Conservation (phyloP, 2,888 invertebrate genomes). For the Opisthograptis luteolata region DNA sequence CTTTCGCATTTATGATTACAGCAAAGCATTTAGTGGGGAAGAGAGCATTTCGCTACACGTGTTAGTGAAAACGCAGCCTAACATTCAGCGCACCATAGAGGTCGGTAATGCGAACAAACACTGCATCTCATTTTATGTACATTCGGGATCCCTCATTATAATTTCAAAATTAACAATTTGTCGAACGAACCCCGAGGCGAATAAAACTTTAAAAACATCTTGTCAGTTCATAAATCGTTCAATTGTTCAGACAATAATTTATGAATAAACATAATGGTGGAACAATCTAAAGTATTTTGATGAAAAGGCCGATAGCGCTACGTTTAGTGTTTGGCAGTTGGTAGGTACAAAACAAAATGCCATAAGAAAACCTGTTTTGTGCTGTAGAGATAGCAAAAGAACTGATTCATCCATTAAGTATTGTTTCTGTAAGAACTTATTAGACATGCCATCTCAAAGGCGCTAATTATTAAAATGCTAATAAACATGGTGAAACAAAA, state of each 20-base stretch:
- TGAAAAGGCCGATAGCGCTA: constrained; percentile 63
- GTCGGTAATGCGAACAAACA: constrained; percentile 10
- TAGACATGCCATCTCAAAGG: no score
- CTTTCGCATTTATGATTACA: no score
- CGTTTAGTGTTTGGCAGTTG: constrained; percentile 56
- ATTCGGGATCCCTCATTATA: constrained; percentile 41
- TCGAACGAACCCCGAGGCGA: constrained; percentile 47
- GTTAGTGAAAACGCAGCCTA: neutral
- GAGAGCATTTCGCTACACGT: no score
- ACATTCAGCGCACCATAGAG: no score
- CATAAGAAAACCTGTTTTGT: constrained; percentile 60
- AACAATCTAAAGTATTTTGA: constrained; percentile 69
- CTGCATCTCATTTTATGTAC: constrained; percentile 4
- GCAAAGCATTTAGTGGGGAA: no score
- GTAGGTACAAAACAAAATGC: constrained; percentile 60
- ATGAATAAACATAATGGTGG: constrained; percentile 50
- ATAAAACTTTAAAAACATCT: constrained; percentile 52
- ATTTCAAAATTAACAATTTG: constrained; percentile 60
- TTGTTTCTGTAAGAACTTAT: no score
- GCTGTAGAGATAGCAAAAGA: constrained; percentile 55
- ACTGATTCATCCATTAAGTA: neutral
- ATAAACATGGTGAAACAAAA: no score
- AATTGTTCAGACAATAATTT: constrained; percentile 39
- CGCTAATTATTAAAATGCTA: no score
- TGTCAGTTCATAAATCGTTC: constrained; percentile 67